These are phyloP conservation scores for Platanista minor DNA, from an alignment of 2,113 vertebrate genomes.

Conservation along the genomic window DNA sequence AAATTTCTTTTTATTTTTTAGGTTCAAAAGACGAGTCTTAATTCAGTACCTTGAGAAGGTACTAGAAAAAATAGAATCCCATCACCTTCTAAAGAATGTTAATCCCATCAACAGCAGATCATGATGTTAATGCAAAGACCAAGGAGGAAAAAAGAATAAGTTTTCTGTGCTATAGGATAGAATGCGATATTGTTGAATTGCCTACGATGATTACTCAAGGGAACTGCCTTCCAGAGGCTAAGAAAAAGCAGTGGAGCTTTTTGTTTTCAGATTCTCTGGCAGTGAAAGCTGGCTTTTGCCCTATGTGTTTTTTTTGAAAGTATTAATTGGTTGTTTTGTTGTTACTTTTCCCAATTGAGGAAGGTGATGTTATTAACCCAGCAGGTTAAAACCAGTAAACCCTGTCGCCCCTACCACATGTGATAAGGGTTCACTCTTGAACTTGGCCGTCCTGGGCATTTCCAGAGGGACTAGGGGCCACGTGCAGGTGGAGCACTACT, in stretches of 20 bases:
- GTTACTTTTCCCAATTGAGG: slow-evolving; percentile 70
- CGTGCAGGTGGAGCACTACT: slow-evolving; percentile 66
- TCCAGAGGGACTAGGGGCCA: slow-evolving; percentile 73
- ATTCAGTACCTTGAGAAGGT: slow-evolving; percentile 96
- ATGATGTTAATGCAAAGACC: slow-evolving; percentile 85
- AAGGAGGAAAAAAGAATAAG: slow-evolving; percentile 73
- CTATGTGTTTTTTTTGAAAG: slow-evolving; percentile 78
- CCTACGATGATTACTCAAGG: slow-evolving; percentile 74
- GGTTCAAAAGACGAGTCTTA: slow-evolving; percentile 98
- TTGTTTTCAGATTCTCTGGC: slow-evolving; percentile 70
- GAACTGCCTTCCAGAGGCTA: slow-evolving; percentile 75
- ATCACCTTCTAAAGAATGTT: slow-evolving; percentile 78
- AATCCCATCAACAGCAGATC: slow-evolving; percentile 80
- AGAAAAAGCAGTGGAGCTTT: slow-evolving; percentile 74
- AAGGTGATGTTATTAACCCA: slow-evolving; percentile 77
- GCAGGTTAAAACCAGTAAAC: slow-evolving; percentile 76
- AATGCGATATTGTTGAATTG: slow-evolving; percentile 68
- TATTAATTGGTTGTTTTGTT: slow-evolving; percentile 74
- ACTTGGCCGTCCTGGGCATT: slow-evolving; percentile 69
- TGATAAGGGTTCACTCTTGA: slow-evolving; percentile 80
- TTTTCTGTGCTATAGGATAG: slow-evolving; percentile 75
- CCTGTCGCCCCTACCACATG: slow-evolving; percentile 76
- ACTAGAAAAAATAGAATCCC: slow-evolving; percentile 88
- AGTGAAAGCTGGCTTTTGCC: slow-evolving; percentile 79
- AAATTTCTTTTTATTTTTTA: slow-evolving; percentile 70